Evolutionary conservation across 2,113 vertebrate species (phyloP).

Genomic region (Falcunculus frontatus): DNA sequence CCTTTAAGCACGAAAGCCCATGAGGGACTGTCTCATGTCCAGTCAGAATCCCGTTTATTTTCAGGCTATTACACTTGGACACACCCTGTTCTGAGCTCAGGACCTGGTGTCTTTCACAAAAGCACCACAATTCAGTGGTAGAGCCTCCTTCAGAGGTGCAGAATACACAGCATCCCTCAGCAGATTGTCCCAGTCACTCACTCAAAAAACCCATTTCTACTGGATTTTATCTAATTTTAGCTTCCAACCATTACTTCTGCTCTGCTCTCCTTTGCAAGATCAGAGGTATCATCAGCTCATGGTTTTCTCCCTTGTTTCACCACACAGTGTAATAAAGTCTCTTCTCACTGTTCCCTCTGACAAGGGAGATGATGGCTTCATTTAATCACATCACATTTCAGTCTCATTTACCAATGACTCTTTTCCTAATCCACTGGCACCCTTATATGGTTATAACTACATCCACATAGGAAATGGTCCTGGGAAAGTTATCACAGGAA

Average conservation of each 20-base stretch:
- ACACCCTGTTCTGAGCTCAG: neutral
- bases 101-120: neutral
- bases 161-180: rapidly evolving
- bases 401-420: neutral
- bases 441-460: neutral
- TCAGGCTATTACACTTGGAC: neutral
- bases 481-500: neutral
- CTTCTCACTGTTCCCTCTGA: neutral
- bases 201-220: neutral
- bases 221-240: neutral
- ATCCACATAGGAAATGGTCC: neutral
- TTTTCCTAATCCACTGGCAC: neutral
- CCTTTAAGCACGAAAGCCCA: rapidly evolving
- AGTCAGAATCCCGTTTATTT: neutral
- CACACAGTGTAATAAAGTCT: neutral
- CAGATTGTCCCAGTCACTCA: neutral
- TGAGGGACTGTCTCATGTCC: neutral
- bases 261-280: neutral
- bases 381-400: neutral
- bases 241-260: neutral
- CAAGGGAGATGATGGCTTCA: neutral
- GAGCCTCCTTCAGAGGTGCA: neutral
- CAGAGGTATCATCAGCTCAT: neutral
- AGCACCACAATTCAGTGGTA: neutral
- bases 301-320: neutral